These are phyloP conservation scores for Styela plicata DNA, from an alignment of 23 tunicate genomes.

Conservation along the genomic window DNA sequence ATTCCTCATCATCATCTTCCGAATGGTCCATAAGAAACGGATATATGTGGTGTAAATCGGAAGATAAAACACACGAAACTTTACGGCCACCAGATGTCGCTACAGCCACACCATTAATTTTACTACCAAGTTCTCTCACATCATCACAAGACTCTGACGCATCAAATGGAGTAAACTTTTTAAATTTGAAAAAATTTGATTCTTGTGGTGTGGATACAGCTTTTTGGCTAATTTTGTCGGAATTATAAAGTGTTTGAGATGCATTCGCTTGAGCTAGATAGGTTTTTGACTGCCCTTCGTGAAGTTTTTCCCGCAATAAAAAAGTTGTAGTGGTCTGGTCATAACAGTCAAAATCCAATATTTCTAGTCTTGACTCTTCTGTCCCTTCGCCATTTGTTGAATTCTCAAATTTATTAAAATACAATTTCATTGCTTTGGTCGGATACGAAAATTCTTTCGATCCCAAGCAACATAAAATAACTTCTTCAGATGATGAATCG, in stretches of 20 bases:
- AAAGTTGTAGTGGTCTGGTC: slow-evolving; percentile 17
- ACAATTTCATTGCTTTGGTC: not conserved
- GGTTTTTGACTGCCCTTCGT: not conserved
- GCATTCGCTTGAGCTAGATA: not conserved
- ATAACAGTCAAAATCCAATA: not conserved
- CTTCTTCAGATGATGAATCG: not conserved
- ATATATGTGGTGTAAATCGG: slow-evolving; percentile 26
- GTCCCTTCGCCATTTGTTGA: not conserved
- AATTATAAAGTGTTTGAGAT: not conserved
- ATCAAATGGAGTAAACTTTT: not conserved
- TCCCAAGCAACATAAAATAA: not conserved
- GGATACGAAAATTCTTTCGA: not conserved
- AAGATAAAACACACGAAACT: slow-evolving; percentile 39
- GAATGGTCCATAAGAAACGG: slow-evolving; percentile 42
- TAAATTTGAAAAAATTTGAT: not conserved
- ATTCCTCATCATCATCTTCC: slow-evolving; percentile 46
- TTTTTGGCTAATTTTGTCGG: not conserved
- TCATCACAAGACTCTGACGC: not conserved
- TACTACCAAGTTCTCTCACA: slow-evolving; percentile 12
- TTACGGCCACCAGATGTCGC: slow-evolving; percentile 60
- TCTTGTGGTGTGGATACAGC: not conserved
- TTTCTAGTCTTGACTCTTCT: not conserved
- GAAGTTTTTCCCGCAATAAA: not conserved
- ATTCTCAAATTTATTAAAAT: not conserved
- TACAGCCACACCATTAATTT: not conserved